A percentile compares a stretch with the other conserved stretches of the same genome.
These are phyloP conservation scores for Pollenia angustigena DNA, from an alignment of 2,888 invertebrate genomes.

Conservation along the genomic window DNA sequence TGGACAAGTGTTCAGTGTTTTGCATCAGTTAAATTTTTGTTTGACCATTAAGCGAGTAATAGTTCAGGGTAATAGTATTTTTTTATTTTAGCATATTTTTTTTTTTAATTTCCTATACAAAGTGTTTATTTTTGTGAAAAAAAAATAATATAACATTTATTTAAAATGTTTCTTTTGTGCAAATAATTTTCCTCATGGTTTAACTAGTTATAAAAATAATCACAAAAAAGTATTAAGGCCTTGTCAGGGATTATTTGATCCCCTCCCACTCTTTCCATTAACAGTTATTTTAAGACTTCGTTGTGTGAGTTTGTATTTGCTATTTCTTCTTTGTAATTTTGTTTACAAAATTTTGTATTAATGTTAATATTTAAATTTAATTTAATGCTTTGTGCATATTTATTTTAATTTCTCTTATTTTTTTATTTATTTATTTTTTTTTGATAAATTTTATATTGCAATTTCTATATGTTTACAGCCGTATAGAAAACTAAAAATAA, in stretches of 20 bases:
- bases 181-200: constrained; percentile 69
- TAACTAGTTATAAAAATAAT: constrained; percentile 49
- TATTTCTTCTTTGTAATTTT: constrained; percentile 54
- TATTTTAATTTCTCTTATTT: constrained; percentile 76
- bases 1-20: constrained; percentile 67
- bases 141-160: constrained; percentile 65
- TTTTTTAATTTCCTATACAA: constrained; percentile 15
- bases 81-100: background rate
- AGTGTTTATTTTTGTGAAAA: constrained; percentile 54
- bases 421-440: background rate
- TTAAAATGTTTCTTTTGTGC: constrained; percentile 66
- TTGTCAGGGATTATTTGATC: background rate
- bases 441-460: constrained; percentile 12
- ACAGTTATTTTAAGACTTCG: background rate
- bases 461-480: constrained; percentile 22
- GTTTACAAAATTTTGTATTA: constrained; percentile 70
- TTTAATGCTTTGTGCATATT: constrained; percentile 80
- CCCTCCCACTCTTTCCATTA: background rate
- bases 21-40: constrained; percentile 58
- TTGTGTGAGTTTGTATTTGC: constrained; percentile 38
- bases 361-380: constrained; percentile 76
- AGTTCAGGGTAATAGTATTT: constrained; percentile 36
- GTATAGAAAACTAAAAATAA: constrained; percentile 26
- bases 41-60: constrained; percentile 29
- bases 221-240: constrained; percentile 11